phyloP scores from a whole-genome alignment of 1,140 invertebrate species.

The Drosophila sucinea region DNA sequence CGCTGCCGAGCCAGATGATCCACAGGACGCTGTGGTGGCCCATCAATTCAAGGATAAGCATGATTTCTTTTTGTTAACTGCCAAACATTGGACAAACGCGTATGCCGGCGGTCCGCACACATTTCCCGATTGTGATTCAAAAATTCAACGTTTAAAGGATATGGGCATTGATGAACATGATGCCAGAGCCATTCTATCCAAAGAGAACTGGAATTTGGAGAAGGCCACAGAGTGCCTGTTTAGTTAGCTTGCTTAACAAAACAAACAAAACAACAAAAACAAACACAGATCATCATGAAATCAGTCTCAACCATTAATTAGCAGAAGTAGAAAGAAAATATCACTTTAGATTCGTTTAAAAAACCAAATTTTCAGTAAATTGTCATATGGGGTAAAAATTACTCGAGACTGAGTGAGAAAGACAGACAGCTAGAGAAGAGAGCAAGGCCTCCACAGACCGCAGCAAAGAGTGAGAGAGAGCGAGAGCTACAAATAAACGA shows the following conservation, averaged over 20 bases:
- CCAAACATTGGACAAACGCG: slow-evolving; percentile 96
- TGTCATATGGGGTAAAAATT: background rate
- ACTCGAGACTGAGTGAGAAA: background rate
- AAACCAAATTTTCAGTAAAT: background rate
- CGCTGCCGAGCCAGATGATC: slow-evolving; percentile 97
- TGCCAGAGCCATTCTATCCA: slow-evolving; percentile 92
- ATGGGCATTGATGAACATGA: slow-evolving; percentile 95
- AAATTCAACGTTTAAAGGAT: slow-evolving; percentile 91
- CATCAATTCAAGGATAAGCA: slow-evolving; percentile 96
- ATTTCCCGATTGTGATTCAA: slow-evolving; percentile 91
- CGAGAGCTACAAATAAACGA: background rate
- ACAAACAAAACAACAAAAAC: slow-evolving; percentile 24
- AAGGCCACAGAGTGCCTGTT: slow-evolving; percentile 94
- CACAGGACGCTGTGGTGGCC: slow-evolving; percentile 98
- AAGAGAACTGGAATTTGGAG: slow-evolving; percentile 95
- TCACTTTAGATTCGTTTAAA: background rate
- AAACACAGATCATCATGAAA: slow-evolving; percentile 18
- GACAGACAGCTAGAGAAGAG: background rate
- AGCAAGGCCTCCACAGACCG: background rate
- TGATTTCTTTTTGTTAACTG: slow-evolving; percentile 94
- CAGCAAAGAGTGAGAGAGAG: background rate
- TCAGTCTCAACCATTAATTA: slow-evolving; percentile 27
- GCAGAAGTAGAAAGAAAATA: background rate
- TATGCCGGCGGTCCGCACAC: slow-evolving; percentile 94
- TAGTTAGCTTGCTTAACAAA: slow-evolving; percentile 86